phyloP scores from a whole-genome alignment of 2,797 vertebrate species.

The Astyanax mexicanus region DNA sequence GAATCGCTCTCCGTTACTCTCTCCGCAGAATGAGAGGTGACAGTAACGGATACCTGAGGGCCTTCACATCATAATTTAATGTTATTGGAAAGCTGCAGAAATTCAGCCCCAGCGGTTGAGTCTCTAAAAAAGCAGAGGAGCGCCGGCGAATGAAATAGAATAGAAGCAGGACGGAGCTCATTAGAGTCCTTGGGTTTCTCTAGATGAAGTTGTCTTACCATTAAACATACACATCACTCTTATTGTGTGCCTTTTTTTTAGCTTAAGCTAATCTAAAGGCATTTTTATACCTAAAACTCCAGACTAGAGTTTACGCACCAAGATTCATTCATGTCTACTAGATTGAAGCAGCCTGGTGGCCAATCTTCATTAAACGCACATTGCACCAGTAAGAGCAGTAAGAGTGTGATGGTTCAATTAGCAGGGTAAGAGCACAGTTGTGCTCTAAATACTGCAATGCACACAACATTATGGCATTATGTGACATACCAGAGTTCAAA shows the following conservation, averaged over 20 bases:
- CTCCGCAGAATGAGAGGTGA: constrained; percentile 49
- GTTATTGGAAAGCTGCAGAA: constrained; percentile 45
- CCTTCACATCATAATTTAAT: constrained; percentile 47
- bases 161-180: constrained; percentile 40
- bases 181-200: constrained; percentile 39
- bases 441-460: too few species aligned
- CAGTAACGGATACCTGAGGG: constrained; percentile 38
- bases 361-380: too few species aligned
- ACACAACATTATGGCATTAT: too few species aligned
- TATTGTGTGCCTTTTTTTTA: constrained; percentile 26
- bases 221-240: constrained; percentile 28
- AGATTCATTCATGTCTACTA: too few species aligned
- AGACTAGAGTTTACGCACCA: too few species aligned
- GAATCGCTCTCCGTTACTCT: constrained; percentile 42
- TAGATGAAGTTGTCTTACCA: constrained; percentile 49
- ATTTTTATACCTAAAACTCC: too few species aligned
- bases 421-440: too few species aligned
- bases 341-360: too few species aligned
- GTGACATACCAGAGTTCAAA: too few species aligned
- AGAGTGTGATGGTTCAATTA: too few species aligned
- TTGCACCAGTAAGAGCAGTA: too few species aligned
- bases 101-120: constrained; percentile 35
- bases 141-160: constrained; percentile 46
- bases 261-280: constrained; percentile 16
- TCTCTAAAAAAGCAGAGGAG: constrained; percentile 39